Evolutionary conservation across 2,797 vertebrate species (phyloP).

Genomic region (Atherinosoma microstoma): DNA sequence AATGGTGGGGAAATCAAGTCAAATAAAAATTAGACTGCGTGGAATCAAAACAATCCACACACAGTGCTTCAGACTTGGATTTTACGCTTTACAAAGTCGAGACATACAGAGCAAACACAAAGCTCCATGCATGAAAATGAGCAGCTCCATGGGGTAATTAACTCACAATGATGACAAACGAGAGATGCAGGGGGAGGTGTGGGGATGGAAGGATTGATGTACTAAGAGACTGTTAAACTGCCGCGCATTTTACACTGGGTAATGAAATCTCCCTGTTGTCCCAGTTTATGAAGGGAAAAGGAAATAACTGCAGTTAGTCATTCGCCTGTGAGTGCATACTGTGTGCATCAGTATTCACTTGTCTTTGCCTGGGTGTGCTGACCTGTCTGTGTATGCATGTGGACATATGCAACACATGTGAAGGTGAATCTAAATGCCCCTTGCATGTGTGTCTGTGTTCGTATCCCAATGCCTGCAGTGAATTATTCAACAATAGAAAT

Average conservation of each 20-base stretch:
- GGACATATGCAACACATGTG: conserved; percentile 48
- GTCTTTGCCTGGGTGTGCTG: not conserved
- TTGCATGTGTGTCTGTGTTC: conserved; percentile 18
- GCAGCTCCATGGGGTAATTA: conserved; percentile 53
- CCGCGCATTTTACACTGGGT: conserved; percentile 56
- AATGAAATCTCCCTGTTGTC: conserved; percentile 69
- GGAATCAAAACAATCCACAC: conserved; percentile 2
- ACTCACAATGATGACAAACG: conserved; percentile 63
- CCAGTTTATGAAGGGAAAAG: conserved; percentile 26
- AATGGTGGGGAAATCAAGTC: not conserved
- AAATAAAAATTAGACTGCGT: not conserved
- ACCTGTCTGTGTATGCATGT: conserved; percentile 21
- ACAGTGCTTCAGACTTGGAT: conserved; percentile 1
- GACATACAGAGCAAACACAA: not conserved
- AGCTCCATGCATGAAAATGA: conserved; percentile 17
- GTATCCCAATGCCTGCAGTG: conserved; percentile 54
- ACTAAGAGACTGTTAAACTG: conserved; percentile 68
- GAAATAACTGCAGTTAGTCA: conserved; percentile 8
- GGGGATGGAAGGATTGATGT: conserved; percentile 60
- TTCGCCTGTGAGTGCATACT: not conserved
- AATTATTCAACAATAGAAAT: conserved; percentile 73
- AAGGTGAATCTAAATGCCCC: conserved; percentile 43
- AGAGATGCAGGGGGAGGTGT: conserved; percentile 26
- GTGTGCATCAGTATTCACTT: conserved; percentile 5
- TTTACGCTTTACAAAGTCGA: not conserved